Percentiles rank a stretch among this genome's conserved stretches.
Conservation (phyloP, 2,113 vertebrate genomes). For the Clarias gariepinus region DNA sequence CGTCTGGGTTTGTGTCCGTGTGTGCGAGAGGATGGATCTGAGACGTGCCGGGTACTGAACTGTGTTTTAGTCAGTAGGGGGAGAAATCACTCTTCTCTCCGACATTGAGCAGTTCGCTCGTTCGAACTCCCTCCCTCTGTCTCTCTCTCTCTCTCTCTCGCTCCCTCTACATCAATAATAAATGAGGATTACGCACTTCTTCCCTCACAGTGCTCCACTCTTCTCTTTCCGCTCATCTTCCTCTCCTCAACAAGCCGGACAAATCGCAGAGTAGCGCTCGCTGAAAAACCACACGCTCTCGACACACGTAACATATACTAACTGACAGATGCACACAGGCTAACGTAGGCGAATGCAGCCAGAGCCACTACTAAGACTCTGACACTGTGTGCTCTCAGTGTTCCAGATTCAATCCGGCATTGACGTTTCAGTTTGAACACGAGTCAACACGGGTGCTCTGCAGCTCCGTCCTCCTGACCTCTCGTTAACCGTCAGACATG, state of each 20-base stretch:
- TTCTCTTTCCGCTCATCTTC: constrained; percentile 41
- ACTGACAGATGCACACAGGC: constrained; percentile 13
- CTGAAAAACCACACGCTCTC: not conserved
- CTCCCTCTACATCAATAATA: constrained; percentile 47
- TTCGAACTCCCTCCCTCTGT: constrained; percentile 18
- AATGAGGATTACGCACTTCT: constrained; percentile 53
- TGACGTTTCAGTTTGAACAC: constrained; percentile 39
- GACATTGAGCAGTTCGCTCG: constrained; percentile 41
- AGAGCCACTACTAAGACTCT: not conserved
- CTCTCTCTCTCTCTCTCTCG: constrained; percentile 20
- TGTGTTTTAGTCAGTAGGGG: constrained; percentile 64
- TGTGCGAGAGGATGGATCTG: constrained; percentile 36
- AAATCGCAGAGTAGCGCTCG: constrained; percentile 28
- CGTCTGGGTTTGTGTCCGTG: constrained; percentile 27
- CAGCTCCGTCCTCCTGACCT: constrained; percentile 30
- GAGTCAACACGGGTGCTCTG: constrained; percentile 26
- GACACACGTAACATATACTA: constrained; percentile 4
- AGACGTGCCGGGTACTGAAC: constrained; percentile 53
- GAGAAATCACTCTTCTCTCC: constrained; percentile 63
- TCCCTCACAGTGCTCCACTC: constrained; percentile 47
- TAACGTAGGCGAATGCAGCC: constrained; percentile 17
- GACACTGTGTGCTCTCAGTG: constrained; percentile 4
- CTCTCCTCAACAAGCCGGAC: constrained; percentile 40
- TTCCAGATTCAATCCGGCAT: constrained; percentile 26
- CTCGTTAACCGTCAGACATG: constrained; percentile 33